Conservation (phyloP, 2,113 vertebrate genomes). For the Melanerpes aurifrons region DNA sequence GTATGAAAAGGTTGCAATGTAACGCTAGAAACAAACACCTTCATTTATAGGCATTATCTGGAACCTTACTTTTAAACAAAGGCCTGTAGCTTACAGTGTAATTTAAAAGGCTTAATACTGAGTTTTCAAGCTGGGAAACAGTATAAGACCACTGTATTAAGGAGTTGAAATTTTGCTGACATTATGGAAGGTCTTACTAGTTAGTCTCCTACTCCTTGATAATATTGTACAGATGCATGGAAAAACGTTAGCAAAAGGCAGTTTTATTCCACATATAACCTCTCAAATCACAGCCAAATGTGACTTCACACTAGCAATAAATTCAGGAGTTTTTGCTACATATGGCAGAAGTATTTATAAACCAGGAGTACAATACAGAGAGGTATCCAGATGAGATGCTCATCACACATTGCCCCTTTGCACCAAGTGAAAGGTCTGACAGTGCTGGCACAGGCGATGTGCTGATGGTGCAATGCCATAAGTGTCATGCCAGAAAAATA, state of each 20-base stretch:
- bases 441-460: neutral
- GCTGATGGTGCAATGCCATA: neutral
- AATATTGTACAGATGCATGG: slow-evolving; percentile 36
- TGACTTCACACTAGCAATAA: slow-evolving; percentile 22
- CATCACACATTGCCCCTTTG: neutral
- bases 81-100: neutral
- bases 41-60: slow-evolving; percentile 2
- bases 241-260: slow-evolving; percentile 37
- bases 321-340: neutral
- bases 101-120: slow-evolving; percentile 35
- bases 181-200: slow-evolving; percentile 44
- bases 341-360: slow-evolving; percentile 8
- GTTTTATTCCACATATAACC: neutral
- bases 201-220: neutral
- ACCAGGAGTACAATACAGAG: neutral
- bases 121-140: slow-evolving; percentile 27
- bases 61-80: slow-evolving; percentile 43
- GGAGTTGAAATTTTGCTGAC: slow-evolving; percentile 38
- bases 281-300: slow-evolving; percentile 49
- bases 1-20: neutral
- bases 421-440: rapidly evolving
- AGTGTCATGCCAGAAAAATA: neutral
- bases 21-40: slow-evolving; percentile 45
- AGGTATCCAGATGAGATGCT: neutral
- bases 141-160: neutral